Evolutionary conservation across 2,888 invertebrate genomes (phyloP), one percentile per base, ranked within the genome.

Genomic region (Ophion ventricosus): DNA sequence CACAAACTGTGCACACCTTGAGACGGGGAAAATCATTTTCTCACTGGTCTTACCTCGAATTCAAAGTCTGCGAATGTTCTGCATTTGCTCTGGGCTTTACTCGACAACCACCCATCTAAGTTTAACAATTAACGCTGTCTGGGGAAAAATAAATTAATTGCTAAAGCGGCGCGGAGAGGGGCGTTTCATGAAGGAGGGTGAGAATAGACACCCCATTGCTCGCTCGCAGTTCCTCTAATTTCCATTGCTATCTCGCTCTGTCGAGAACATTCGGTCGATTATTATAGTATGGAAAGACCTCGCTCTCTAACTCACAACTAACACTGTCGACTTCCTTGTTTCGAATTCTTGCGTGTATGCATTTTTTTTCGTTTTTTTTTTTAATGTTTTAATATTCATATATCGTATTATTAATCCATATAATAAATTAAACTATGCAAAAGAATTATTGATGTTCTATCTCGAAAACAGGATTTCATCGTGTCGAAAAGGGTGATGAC

Each of bases 121-220:
- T 93, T 93, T 93, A 91, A 93, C 93, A 93, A 93, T 93, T 93
- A 93, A 92, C 92, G 90, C 88, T 86, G 87, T 87, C 87, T 88
- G 83, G 87, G 87, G 90, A 92, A 93, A 92, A 93, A 93, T 92
- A 91, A 92, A 92, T 92, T 92, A 92, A 92, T 93, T 91, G 90
- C 90, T 87, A 83, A 83, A 87, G 67, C 59, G 49, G 67, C 59
- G 77, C 25, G 59, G 87, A 83, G 81, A 86, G 66, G 17, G 57
- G 59, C 14, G 40, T 35, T 4, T 54, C 20, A 54, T 8, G 56
- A 80, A 43, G 57, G 72, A 64, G 80, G 57, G 63, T 26, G 76
- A 63, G 54, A 69, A 69, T 25, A 77, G 29, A 59, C 72, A 25
- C 76, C 82, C 79, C 74, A 76, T 76, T 82, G 61, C 78, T 84